Percentiles rank a stretch among this genome's conserved stretches.
Conservation (phyloP, 2,113 vertebrate genomes). For the Colistium nudipinnis region DNA sequence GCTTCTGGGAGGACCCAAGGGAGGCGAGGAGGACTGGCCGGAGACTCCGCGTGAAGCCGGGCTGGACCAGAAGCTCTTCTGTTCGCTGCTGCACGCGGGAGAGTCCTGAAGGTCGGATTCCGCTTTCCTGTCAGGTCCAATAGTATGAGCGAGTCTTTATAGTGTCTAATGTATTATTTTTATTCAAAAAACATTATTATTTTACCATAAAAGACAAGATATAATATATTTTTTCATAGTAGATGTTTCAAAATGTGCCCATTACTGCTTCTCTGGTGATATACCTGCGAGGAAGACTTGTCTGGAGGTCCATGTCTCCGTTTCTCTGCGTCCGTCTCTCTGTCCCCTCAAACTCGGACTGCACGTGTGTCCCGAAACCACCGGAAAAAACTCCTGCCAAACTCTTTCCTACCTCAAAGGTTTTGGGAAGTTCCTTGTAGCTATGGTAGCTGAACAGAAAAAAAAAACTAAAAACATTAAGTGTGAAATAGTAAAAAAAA, state of each 20-base stretch:
- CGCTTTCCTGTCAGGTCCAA: conserved; percentile 39
- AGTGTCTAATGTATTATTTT: neutral
- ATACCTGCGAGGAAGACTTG: conserved; percentile 63
- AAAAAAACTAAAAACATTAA: neutral
- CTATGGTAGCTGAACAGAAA: conserved; percentile 77
- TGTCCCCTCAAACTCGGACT: neutral
- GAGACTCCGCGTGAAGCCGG: neutral
- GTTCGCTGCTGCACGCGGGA: neutral
- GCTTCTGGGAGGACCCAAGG: conserved; percentile 8
- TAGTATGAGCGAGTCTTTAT: too few relatives aligned
- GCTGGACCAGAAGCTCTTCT: conserved; percentile 23
- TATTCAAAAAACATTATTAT: neutral
- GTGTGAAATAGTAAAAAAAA: neutral
- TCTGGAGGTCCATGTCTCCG: neutral
- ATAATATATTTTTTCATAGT: too few relatives aligned
- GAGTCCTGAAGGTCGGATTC: conserved; percentile 19
- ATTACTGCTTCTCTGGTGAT: conserved; percentile 25
- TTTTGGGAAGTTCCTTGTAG: conserved; percentile 78
- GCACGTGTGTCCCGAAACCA: conserved; percentile 15
- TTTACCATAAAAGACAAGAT: neutral
- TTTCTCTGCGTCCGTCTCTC: neutral
- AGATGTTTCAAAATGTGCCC: neutral
- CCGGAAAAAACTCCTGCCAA: conserved; percentile 18
- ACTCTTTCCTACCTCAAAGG: conserved; percentile 14
- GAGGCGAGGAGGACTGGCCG: neutral